These are phyloP conservation scores for Drosophila willistoni DNA, from an alignment of 1,140 invertebrate species.

Conservation along the genomic window DNA sequence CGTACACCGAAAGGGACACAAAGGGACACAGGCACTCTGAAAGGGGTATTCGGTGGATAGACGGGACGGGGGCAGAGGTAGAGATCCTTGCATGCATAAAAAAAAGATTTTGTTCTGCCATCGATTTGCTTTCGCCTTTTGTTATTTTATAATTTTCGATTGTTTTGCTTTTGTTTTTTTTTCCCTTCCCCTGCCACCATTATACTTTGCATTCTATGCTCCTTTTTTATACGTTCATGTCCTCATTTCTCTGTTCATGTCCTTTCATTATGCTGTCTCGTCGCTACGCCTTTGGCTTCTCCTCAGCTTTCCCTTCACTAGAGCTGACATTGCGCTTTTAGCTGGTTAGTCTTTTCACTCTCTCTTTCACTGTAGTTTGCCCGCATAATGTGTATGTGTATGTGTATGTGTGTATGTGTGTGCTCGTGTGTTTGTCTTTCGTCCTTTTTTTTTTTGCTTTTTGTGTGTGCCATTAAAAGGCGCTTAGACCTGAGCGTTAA, in stretches of 20 bases:
- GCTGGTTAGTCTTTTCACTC: slow-evolving; percentile 7
- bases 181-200: not conserved
- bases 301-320: slow-evolving; percentile 8
- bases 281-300: not conserved
- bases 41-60: not conserved
- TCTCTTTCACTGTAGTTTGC: slow-evolving; percentile 10
- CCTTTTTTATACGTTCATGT: slow-evolving; percentile 15
- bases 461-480: slow-evolving; percentile 69
- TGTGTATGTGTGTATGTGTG: slow-evolving; percentile 5
- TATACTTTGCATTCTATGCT: slow-evolving; percentile 6
- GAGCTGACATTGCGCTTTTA: slow-evolving; percentile 71
- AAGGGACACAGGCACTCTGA: not conserved
- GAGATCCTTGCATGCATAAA: slow-evolving; percentile 67
- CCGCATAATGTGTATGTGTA: slow-evolving; percentile 25
- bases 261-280: slow-evolving; percentile 30
- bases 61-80: not conserved
- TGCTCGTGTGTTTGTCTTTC: slow-evolving; percentile 33
- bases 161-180: slow-evolving; percentile 73
- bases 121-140: slow-evolving; percentile 65
- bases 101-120: slow-evolving; percentile 62
- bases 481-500: slow-evolving; percentile 72
- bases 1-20: slow-evolving; percentile 71
- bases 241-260: slow-evolving; percentile 27
- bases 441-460: slow-evolving; percentile 35
- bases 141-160: slow-evolving; percentile 82